These are phyloP conservation scores for Takifugu ocellatus DNA, from an alignment of 2,797 vertebrate species.

Conservation along the genomic window DNA sequence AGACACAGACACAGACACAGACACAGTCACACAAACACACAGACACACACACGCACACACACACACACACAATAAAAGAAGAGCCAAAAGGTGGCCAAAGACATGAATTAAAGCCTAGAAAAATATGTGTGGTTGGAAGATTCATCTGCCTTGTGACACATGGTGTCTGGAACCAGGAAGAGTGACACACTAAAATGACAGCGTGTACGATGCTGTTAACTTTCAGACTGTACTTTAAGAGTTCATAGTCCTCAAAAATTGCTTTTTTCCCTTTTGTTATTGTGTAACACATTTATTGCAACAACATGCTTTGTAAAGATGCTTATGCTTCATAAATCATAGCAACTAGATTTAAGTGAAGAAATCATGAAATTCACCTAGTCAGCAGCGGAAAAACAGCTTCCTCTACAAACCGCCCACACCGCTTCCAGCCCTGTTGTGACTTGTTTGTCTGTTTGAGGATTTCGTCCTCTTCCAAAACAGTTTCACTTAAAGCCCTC, in stretches of 20 bases:
- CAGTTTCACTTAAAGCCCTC: conserved; percentile 58
- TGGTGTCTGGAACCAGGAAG: conserved; percentile 63
- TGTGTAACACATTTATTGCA: conserved; percentile 29
- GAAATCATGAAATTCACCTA: conserved; percentile 60
- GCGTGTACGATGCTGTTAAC: conserved; percentile 48
- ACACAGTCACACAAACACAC: conserved; percentile 12
- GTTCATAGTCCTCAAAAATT: conserved; percentile 38
- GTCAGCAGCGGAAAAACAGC: conserved; percentile 64
- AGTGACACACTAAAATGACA: conserved; percentile 59
- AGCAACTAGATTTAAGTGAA: conserved; percentile 57
- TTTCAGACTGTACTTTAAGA: conserved; percentile 40
- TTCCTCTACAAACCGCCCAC: conserved; percentile 66
- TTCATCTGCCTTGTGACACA: conserved; percentile 39
- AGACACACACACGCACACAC: conserved; percentile 7
- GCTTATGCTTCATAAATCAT: conserved; percentile 37
- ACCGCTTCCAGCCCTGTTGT: conserved; percentile 67
- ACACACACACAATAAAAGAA: conserved; percentile 9
- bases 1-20: conserved; percentile 3
- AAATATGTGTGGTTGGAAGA: conserved; percentile 28
- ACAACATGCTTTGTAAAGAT: conserved; percentile 22
- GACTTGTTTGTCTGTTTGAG: conserved; percentile 71
- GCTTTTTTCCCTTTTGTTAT: conserved; percentile 18
- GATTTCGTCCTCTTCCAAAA: conserved; percentile 65
- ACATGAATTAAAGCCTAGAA: conserved; percentile 38
- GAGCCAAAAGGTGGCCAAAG: conserved; percentile 40